Evolutionary conservation across 2,113 vertebrate species (phyloP).

Genomic region (Delphinapterus leucas): DNA sequence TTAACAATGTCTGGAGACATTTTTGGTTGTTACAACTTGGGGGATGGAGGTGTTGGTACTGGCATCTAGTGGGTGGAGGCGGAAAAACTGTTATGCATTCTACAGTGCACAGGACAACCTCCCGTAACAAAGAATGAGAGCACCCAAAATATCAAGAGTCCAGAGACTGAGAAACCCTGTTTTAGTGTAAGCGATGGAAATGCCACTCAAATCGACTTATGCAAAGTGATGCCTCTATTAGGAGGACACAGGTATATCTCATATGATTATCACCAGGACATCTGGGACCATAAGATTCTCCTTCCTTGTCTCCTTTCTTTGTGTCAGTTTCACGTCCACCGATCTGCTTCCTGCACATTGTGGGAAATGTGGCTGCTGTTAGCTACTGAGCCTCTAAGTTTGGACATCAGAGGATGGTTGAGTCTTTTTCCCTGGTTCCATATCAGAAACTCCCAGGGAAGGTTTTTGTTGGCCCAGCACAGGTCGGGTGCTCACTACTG

Average conservation of each 20-base stretch:
- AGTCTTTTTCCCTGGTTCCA: not conserved
- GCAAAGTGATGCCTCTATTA: not conserved
- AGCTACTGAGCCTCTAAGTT: not conserved
- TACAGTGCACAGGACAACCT: rapidly evolving
- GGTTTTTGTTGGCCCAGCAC: not conserved
- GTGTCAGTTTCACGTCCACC: not conserved
- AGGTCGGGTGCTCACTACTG: not conserved
- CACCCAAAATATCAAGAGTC: not conserved
- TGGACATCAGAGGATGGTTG: not conserved
- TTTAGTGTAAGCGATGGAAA: not conserved
- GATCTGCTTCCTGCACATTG: not conserved
- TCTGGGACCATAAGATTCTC: not conserved
- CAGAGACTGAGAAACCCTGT: not conserved
- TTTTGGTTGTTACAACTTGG: not conserved
- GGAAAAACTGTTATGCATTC: not conserved
- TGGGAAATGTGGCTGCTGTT: rapidly evolving
- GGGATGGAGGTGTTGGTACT: not conserved
- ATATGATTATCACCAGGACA: not conserved
- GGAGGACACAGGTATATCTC: not conserved
- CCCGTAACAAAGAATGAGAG: too few relatives aligned
- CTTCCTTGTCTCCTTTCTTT: not conserved
- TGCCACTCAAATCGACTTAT: rapidly evolving
- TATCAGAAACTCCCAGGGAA: not conserved
- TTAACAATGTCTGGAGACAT: too few relatives aligned
- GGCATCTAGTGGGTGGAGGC: not conserved